Percentiles rank a stretch among this genome's conserved stretches.
These are phyloP conservation scores for Hypotaenidia philippensis DNA, from an alignment of 2,797 vertebrate genomes.

Conservation along the genomic window DNA sequence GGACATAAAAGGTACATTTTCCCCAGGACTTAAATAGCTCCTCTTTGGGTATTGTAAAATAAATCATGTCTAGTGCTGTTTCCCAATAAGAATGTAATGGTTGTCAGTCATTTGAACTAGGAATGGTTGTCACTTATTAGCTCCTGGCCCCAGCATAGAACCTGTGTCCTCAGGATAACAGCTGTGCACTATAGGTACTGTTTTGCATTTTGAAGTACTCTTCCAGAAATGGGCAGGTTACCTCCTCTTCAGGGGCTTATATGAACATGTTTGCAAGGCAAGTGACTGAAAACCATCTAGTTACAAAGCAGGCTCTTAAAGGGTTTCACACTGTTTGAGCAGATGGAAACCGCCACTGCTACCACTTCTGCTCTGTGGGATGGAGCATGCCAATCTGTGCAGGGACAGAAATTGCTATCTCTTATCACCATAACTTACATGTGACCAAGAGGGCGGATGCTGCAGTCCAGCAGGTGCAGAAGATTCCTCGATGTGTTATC, in stretches of 20 bases:
- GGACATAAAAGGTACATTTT: not conserved
- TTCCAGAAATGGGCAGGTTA: not conserved
- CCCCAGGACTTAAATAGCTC: not conserved
- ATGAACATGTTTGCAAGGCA: not conserved
- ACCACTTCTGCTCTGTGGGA: constrained; percentile 36
- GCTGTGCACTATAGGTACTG: not conserved
- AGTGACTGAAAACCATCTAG: not conserved
- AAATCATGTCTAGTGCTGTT: not conserved
- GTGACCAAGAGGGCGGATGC: not conserved
- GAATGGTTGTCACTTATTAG: not conserved
- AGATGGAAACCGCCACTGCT: not conserved
- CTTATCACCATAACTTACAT: not conserved
- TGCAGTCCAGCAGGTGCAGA: constrained; percentile 38
- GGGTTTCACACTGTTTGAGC: not conserved
- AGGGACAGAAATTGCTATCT: not conserved
- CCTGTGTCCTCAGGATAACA: not conserved
- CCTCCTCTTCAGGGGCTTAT: not conserved
- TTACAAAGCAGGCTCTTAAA: not conserved
- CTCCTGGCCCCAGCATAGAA: not conserved
- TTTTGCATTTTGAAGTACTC: not conserved
- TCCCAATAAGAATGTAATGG: not conserved
- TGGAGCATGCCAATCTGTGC: rapidly evolving
- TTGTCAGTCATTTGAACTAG: not conserved
- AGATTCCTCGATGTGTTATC: constrained; percentile 7
- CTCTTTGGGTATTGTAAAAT: not conserved